phyloP scores from a whole-genome alignment of 1,140 invertebrate genomes.

The Drosophila prosaltans region DNA sequence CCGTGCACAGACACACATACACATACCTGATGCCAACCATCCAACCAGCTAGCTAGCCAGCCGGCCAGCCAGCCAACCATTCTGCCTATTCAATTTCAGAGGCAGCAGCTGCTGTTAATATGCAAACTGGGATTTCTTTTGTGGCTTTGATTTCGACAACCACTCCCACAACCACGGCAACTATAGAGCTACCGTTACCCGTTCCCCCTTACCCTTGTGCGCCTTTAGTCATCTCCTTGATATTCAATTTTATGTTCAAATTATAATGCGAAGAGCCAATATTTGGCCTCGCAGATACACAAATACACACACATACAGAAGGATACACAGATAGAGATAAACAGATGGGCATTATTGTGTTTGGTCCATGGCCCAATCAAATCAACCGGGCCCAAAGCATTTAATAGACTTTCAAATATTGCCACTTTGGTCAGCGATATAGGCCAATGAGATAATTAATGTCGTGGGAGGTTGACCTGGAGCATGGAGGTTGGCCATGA shows the following conservation, averaged over 20 bases:
- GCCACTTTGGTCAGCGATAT: constrained; percentile 61
- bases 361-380: constrained; percentile 39
- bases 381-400: constrained; percentile 60
- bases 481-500: neutral
- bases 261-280: constrained; percentile 46
- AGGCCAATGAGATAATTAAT: constrained; percentile 77
- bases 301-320: constrained; percentile 5
- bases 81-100: constrained; percentile 49
- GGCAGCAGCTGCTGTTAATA: constrained; percentile 76
- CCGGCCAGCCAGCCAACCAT: constrained; percentile 21
- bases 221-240: constrained; percentile 24
- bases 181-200: neutral
- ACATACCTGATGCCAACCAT: constrained; percentile 7
- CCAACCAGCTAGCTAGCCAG: constrained; percentile 18
- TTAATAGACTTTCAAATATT: constrained; percentile 82
- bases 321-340: constrained; percentile 30
- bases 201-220: neutral
- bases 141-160: constrained; percentile 74
- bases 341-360: constrained; percentile 42
- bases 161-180: constrained; percentile 5
- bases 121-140: constrained; percentile 80
- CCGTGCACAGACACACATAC: neutral
- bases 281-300: constrained; percentile 37
- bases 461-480: constrained; percentile 56
- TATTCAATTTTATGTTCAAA: constrained; percentile 78